Percentiles rank a stretch among this genome's conserved stretches.
Evolutionary conservation across 2,797 vertebrate genomes (phyloP).

Genomic region (Miichthys miiuy): DNA sequence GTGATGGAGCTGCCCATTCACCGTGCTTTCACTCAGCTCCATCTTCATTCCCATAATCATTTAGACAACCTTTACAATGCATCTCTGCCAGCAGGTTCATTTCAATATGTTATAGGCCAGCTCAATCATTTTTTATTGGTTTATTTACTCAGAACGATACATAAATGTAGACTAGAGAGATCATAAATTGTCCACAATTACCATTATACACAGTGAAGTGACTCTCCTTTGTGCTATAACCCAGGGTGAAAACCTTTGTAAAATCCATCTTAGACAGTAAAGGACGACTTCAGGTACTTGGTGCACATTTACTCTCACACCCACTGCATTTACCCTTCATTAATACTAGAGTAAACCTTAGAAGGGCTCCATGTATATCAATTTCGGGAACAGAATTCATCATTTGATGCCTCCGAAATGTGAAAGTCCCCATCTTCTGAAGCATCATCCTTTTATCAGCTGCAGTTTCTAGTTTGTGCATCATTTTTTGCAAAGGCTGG

Average conservation of each 20-base stretch:
- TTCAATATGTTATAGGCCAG: slow-evolving; percentile 75
- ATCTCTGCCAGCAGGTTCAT: slow-evolving; percentile 74
- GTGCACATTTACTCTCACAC: slow-evolving; percentile 43
- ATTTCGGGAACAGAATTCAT: slow-evolving; percentile 29
- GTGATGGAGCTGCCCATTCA: slow-evolving; percentile 75
- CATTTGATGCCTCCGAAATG: slow-evolving; percentile 34
- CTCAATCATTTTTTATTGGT: slow-evolving; percentile 80
- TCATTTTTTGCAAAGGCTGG: slow-evolving; percentile 4
- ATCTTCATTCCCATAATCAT: slow-evolving; percentile 79
- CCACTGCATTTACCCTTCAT: slow-evolving; percentile 41
- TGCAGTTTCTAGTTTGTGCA: slow-evolving; percentile 9
- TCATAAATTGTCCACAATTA: slow-evolving; percentile 81
- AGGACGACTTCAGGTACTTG: slow-evolving; percentile 35
- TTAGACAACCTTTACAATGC: slow-evolving; percentile 79
- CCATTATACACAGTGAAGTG: slow-evolving; percentile 69
- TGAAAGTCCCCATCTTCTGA: slow-evolving; percentile 3
- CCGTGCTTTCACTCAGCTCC: slow-evolving; percentile 63
- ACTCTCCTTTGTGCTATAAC: slow-evolving; percentile 71
- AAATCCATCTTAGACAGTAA: slow-evolving; percentile 58
- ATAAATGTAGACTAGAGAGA: slow-evolving; percentile 72
- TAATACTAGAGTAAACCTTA: slow-evolving; percentile 44
- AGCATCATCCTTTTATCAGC: slow-evolving; percentile 35
- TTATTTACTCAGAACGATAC: slow-evolving; percentile 82
- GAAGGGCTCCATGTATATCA: slow-evolving; percentile 32
- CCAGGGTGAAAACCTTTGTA: slow-evolving; percentile 64